Conservation (phyloP, 1,140 invertebrate genomes). For the Patella vulgata region DNA sequence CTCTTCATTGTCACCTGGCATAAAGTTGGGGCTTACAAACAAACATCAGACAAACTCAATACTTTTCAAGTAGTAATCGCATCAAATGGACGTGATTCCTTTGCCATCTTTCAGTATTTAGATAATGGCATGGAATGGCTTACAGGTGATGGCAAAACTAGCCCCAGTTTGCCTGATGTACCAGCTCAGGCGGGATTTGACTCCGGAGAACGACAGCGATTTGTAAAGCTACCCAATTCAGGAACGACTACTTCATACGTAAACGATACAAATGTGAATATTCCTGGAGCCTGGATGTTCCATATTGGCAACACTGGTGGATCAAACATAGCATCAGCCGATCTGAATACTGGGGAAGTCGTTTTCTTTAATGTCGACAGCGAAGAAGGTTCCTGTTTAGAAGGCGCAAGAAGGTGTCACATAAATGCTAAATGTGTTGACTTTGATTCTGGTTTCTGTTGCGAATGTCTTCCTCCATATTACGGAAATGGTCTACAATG, state of each 20-base stretch:
- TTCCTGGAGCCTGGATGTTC: slow-evolving; percentile 86
- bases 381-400: slow-evolving; percentile 67
- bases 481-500: slow-evolving; percentile 94
- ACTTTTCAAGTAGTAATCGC: slow-evolving; percentile 86
- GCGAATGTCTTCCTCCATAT: slow-evolving; percentile 80
- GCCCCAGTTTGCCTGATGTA: slow-evolving; percentile 78
- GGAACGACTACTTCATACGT: slow-evolving; percentile 84
- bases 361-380: slow-evolving; percentile 46
- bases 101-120: slow-evolving; percentile 86
- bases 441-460: slow-evolving; percentile 86
- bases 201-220: slow-evolving; percentile 78
- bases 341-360: slow-evolving; percentile 68
- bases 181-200: slow-evolving; percentile 93
- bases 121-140: slow-evolving; percentile 91
- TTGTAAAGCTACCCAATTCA: slow-evolving; percentile 78
- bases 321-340: slow-evolving; percentile 76
- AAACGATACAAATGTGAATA: slow-evolving; percentile 82
- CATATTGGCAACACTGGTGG: slow-evolving; percentile 77
- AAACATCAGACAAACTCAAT: slow-evolving; percentile 74
- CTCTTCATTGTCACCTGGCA: slow-evolving; percentile 82
- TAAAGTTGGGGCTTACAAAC: slow-evolving; percentile 75
- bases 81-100: slow-evolving; percentile 84
- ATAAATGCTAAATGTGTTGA: slow-evolving; percentile 84
- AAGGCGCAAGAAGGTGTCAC: slow-evolving; percentile 77
- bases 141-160: slow-evolving; percentile 74